Evolutionary conservation across 2,888 invertebrate species (phyloP).

Genomic region (Slavum lentiscoides): DNA sequence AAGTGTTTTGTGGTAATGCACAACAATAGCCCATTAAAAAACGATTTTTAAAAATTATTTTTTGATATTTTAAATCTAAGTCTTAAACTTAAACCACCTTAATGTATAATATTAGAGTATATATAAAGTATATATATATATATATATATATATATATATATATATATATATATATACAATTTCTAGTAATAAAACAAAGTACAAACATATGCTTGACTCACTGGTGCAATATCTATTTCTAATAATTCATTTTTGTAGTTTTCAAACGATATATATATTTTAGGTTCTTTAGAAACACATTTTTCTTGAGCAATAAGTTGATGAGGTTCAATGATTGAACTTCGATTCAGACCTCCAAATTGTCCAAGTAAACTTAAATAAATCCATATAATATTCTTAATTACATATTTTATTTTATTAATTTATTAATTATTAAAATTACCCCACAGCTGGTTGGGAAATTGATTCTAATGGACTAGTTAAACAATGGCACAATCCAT

Average conservation of each 20-base stretch:
- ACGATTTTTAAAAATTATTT: too few species aligned
- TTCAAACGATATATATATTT: slow-evolving; percentile 18
- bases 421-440: not conserved
- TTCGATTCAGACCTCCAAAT: slow-evolving; percentile 34
- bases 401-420: not conserved
- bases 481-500: slow-evolving; percentile 28
- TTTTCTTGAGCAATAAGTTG: not conserved
- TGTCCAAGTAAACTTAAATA: slow-evolving; percentile 40
- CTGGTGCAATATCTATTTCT: slow-evolving; percentile 9
- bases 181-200: not conserved
- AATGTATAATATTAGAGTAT: too few species aligned
- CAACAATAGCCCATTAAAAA: too few species aligned
- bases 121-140: too few species aligned
- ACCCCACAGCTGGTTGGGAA: slow-evolving; percentile 19
- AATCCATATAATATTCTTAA: not conserved
- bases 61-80: too few species aligned
- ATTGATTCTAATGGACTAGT: slow-evolving; percentile 18
- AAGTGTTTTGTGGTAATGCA: too few species aligned
- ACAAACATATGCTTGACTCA: slow-evolving; percentile 17
- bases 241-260: not conserved
- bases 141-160: too few species aligned
- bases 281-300: not conserved
- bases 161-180: not conserved
- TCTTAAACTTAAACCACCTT: too few species aligned
- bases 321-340: slow-evolving; percentile 13